Evolutionary conservation across 2,888 invertebrate genomes (phyloP).

Genomic region (Hetaerina titia): DNA sequence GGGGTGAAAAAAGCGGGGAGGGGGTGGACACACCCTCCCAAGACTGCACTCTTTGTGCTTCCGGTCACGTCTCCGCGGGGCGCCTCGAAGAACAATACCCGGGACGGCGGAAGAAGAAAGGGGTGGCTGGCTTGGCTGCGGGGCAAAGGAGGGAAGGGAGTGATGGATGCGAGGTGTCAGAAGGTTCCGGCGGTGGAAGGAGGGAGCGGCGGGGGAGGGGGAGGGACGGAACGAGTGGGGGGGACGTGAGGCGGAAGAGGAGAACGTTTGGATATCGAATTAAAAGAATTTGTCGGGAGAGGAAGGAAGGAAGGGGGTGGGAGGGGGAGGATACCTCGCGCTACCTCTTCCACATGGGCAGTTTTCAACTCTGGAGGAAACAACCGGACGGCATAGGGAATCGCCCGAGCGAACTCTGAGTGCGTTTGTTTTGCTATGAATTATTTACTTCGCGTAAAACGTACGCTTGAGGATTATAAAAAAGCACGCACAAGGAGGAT

Average conservation of each 20-base stretch:
- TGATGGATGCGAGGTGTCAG: not conserved
- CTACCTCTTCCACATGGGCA: not conserved
- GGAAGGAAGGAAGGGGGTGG: not conserved
- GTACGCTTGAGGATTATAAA: not conserved
- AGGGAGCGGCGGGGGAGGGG: not conserved
- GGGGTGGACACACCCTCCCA: not conserved
- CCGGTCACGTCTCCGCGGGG: conserved; percentile 6
- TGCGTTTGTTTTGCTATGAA: not conserved
- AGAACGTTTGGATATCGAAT: not conserved
- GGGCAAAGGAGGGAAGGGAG: not conserved
- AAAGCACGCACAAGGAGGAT: not conserved
- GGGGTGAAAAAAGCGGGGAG: not conserved
- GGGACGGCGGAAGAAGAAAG: not conserved
- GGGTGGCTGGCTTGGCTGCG: not conserved
- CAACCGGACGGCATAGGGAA: not conserved
- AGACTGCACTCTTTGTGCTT: not conserved
- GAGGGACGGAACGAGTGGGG: not conserved
- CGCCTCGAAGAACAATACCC: not conserved
- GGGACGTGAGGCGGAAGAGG: not conserved
- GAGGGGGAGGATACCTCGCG: not conserved
- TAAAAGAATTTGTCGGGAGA: not conserved
- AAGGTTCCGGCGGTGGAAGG: not conserved
- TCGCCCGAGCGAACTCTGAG: not conserved
- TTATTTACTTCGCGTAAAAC: not conserved
- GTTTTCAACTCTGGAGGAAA: not conserved